These are phyloP conservation scores for Rhingia campestris DNA, from an alignment of 2,888 invertebrate genomes.

Conservation along the genomic window DNA sequence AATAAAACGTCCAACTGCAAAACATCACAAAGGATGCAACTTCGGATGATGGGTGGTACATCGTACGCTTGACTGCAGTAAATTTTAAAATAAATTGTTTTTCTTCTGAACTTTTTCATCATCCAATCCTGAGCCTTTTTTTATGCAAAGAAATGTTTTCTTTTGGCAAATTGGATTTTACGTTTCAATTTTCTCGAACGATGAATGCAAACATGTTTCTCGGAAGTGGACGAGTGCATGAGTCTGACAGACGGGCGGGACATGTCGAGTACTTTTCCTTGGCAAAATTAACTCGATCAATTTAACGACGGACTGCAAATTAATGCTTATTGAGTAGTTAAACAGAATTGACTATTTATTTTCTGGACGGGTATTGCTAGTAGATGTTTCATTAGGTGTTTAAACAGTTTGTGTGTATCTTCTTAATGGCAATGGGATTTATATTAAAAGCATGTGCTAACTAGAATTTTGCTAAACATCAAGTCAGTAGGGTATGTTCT, in stretches of 20 bases:
- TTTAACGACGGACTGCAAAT: conserved; percentile 13
- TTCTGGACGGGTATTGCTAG: neutral
- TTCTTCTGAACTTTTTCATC: neutral
- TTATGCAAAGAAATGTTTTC: neutral
- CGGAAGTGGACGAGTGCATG: neutral
- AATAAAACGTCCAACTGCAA: neutral
- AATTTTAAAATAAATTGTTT: conserved; percentile 22
- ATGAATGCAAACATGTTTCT: neutral
- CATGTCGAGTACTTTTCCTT: neutral
- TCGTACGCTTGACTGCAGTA: neutral
- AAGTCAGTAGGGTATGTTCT: no score
- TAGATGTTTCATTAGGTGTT: neutral
- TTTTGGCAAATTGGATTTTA: conserved; percentile 22
- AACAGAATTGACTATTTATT: conserved; percentile 18
- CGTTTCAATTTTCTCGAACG: neutral
- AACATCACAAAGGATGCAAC: neutral
- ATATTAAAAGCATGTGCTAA: conserved; percentile 1
- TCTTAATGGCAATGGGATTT: conserved; percentile 18
- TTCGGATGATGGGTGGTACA: neutral
- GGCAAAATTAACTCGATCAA: neutral
- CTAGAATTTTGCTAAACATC: no score
- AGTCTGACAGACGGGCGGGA: neutral
- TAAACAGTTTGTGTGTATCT: conserved; percentile 8
- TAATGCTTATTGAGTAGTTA: conserved; percentile 5
- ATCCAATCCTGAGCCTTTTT: neutral